Base-by-base conservation (phyloP, 1,140 invertebrate species). In the Zaprionus capensis region DNA sequence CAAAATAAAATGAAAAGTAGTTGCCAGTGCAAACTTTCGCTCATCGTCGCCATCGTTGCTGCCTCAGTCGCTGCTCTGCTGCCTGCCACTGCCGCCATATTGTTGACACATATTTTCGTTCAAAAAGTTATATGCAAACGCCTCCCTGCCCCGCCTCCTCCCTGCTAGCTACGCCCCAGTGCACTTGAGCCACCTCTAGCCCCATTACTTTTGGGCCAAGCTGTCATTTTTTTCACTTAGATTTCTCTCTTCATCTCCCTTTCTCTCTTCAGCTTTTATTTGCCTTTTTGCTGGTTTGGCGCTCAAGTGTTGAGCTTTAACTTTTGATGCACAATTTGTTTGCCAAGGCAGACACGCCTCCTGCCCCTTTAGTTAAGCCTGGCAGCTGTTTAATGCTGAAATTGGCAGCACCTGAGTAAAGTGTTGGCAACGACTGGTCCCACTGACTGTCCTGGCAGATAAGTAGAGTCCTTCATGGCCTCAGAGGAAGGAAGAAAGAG, bases 1-100 rank as follows among this genome's bases (percentile, higher is more conserved):
- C 76, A 70, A 64, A 90, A 81, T 90, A 91, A 90, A 90, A 90
- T 90, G 85, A 84, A 90, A 90, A 90, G 85, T 90, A 90, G 85
- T 82, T 90, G 66, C 61, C 66, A 79, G 65, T 73, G 86, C 63
- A 90, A 90, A 90, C 85, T 90, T 90, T 90, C 86, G 79, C 86
- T 83, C 76, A 79, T 81, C 79, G 69, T 41, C 26, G 44, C 41
- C n/a, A 6, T 17, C 15, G n/a, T 7, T 11, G 15, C 15, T 41
- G 38, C 41, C 36, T 15, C 15, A n/a, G 38, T 5, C 38, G 5
- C 15, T 41, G 38, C n/a, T 41, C 12, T n/a, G 38, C 15, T 41
- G 38, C 28, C 44, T 51, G 66, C 31, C 51, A 38, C 14, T 46
- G 58, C 26, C 58, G 79, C 82, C 71, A 81, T 81, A 81, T 83